A percentile compares a stretch with the other conserved stretches of the same genome.
Conservation (phyloP, 2,113 vertebrate species). For the Sorex fumeus region DNA sequence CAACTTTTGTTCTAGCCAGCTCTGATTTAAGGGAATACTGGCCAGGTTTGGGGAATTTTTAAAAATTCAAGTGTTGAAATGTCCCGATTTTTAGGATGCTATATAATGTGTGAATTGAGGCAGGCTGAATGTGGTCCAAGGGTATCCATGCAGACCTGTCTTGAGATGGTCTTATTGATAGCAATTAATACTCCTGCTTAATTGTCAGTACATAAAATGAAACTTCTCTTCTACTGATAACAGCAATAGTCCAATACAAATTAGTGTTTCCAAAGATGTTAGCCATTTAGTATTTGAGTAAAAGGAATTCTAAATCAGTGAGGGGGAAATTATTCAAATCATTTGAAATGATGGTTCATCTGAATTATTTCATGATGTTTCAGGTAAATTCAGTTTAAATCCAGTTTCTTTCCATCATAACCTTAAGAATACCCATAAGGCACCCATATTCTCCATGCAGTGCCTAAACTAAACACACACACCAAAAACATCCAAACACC, state of each 20-base stretch:
- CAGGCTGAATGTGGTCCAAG: neutral
- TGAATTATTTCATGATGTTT: conserved; percentile 29
- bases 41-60: neutral
- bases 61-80: neutral
- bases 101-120: neutral
- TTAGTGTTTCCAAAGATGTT: conserved; percentile 40
- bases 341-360: conserved; percentile 59
- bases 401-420: conserved; percentile 43
- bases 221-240: conserved; percentile 23
- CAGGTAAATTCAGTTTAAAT: conserved; percentile 61
- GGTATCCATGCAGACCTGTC: neutral
- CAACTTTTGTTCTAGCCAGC: neutral
- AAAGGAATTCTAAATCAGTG: conserved; percentile 44
- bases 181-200: conserved; percentile 37
- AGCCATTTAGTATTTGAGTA: conserved; percentile 32
- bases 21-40: neutral
- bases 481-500: conserved; percentile 77
- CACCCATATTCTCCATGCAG: conserved; percentile 85
- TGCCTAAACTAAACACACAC: conserved; percentile 78
- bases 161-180: neutral
- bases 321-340: conserved; percentile 54
- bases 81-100: conserved; percentile 31
- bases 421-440: conserved; percentile 57
- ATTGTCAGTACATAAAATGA: conserved; percentile 51
- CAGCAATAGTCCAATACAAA: conserved; percentile 54